Evolutionary conservation across 2,888 invertebrate species (phyloP).

Genomic region (Meloe dianella): DNA sequence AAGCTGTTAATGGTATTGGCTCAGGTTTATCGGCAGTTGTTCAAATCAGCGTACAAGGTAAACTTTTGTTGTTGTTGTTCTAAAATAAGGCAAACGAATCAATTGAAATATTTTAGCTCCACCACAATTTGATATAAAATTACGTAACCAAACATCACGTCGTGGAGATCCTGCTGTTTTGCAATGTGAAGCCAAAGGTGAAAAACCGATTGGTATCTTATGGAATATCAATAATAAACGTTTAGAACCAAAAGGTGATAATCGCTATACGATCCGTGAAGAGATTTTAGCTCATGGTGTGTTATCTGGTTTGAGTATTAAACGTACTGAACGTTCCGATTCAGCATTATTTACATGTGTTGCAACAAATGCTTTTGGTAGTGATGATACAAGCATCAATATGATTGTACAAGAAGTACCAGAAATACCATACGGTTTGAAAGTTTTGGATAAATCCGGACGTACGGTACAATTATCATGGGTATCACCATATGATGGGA

Average conservation of each 20-base stretch:
- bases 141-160: conserved; percentile 88
- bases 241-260: conserved; percentile 89
- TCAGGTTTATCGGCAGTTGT: conserved; percentile 94
- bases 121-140: conserved; percentile 91
- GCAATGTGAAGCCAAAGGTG: conserved; percentile 92
- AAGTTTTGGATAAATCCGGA: conserved; percentile 88
- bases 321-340: conserved; percentile 86
- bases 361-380: conserved; percentile 92
- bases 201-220: conserved; percentile 91
- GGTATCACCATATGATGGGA: conserved; percentile 92
- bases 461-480: conserved; percentile 89
- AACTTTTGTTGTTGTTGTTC: conserved; percentile 9
- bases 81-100: neutral
- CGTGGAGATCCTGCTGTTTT: conserved; percentile 89
- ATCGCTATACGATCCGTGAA: conserved; percentile 84
- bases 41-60: conserved; percentile 91
- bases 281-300: conserved; percentile 88
- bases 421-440: conserved; percentile 87
- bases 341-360: conserved; percentile 91
- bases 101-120: conserved; percentile 70
- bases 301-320: conserved; percentile 86
- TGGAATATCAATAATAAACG: conserved; percentile 96
- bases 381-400: conserved; percentile 93
- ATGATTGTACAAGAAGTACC: conserved; percentile 93
- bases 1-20: conserved; percentile 95